Base-by-base conservation (phyloP, 1,140 invertebrate genomes). In the Carcinoscorpius rotundicauda region DNA sequence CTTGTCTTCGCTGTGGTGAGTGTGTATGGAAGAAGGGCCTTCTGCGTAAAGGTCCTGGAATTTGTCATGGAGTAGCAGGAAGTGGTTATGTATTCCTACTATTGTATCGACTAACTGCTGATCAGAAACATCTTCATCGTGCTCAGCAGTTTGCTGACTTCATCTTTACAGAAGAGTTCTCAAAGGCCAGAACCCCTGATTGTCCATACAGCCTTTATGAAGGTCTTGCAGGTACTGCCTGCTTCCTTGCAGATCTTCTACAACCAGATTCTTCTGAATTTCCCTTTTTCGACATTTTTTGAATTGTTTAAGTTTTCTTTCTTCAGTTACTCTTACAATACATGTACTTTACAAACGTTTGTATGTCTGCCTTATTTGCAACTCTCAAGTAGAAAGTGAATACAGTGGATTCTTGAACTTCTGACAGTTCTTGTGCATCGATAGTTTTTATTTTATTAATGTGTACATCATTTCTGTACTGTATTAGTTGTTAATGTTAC, bases 41-140 rank as follows among this genome's bases (percentile, higher is more conserved):
- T 8, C 75, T 94, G 49, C 84, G 81, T 68, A 93, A 93, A 79
- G 90, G 90, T 0, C 87, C 87, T 52, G 81, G 81, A 5, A 85
- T 92, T 58, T 93, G 90, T 75, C 91, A 93, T 75, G 91, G 91
- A 2, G 81, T 93, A 4, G 86, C 88, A 55, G 91, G 91, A 53
- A 91, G 84, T 78, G 89, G 85, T 29, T 93, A 92, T 76, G 88
- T 87, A 0, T 92, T 91, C 74, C 76, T 94, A 4, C 76, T 91
- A 0, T 75, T 93, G 3, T 87, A 89, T 72, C 81, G 87, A 65
- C 76, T 93, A 52, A 92, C 89, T 11, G 77, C 79, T 49, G 82
- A 93, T 70, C 75, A 77, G 10, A 85, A 84, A 72, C 84, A 90
- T 76, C 77, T 91, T 6, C 80, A 88, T 69, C 78, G 87, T 71